Conservation (phyloP, 2,797 vertebrate species). For the Phyllotis vaccarum region DNA sequence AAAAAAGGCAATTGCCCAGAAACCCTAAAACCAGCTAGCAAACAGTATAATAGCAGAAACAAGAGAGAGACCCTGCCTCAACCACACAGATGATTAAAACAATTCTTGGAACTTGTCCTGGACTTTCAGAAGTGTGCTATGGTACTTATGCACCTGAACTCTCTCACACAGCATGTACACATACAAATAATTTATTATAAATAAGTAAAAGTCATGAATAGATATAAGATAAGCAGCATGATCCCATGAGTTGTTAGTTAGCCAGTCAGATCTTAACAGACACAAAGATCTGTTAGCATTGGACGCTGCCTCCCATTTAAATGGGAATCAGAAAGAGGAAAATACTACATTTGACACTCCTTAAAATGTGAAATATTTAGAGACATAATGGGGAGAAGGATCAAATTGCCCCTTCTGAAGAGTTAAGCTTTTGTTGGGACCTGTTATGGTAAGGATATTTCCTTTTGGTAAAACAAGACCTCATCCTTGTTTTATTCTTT, state of each 20-base stretch:
- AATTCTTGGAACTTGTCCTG: neutral
- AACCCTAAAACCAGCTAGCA: too few relatives aligned
- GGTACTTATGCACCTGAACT: neutral
- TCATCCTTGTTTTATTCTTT: neutral
- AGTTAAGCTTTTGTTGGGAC: neutral
- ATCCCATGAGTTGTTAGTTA: neutral
- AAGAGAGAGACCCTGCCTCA: neutral
- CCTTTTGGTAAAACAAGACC: neutral
- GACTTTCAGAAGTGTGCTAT: neutral
- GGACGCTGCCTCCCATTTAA: neutral
- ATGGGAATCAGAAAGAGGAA: neutral
- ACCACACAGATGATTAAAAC: neutral
- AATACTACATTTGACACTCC: neutral
- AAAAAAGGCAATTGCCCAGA: neutral
- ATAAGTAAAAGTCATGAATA: neutral
- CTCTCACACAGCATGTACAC: neutral
- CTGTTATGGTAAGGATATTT: neutral
- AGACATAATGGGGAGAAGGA: neutral
- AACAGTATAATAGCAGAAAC: neutral
- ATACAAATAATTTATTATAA: neutral
- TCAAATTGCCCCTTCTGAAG: neutral
- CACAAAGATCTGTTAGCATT: neutral
- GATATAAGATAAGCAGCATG: neutral
- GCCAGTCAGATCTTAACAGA: neutral
- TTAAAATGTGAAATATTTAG: neutral